Conservation (phyloP, 1,140 invertebrate genomes). For the Rhysida immarginata region DNA sequence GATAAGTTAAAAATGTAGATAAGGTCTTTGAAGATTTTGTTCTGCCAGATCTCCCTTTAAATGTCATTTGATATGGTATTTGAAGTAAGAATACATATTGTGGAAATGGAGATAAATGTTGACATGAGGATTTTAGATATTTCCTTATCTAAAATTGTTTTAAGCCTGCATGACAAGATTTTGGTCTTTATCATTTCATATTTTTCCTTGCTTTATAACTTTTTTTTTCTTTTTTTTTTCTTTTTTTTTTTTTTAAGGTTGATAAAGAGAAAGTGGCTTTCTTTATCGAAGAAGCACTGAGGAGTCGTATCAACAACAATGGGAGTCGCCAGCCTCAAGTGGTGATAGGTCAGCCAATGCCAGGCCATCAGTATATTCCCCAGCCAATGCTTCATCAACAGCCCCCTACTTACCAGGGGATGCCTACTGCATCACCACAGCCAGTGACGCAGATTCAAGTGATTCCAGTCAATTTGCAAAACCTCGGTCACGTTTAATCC, state of each 20-base stretch:
- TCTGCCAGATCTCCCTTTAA: too few relatives aligned
- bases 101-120: too few relatives aligned
- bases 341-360: constrained; percentile 5
- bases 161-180: too few relatives aligned
- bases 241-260: constrained; percentile 30
- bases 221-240: background rate
- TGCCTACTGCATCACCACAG: background rate
- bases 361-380: constrained; percentile 1
- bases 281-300: constrained; percentile 53
- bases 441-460: background rate
- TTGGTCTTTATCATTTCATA: too few relatives aligned
- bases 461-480: background rate
- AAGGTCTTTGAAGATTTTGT: too few relatives aligned
- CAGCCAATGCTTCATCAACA: background rate
- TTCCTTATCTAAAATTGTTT: too few relatives aligned
- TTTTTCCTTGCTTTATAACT: too few relatives aligned
- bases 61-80: too few relatives aligned
- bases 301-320: constrained; percentile 17
- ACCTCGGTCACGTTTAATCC: background rate
- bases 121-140: too few relatives aligned
- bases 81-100: too few relatives aligned
- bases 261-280: constrained; percentile 53
- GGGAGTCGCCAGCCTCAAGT: constrained; percentile 4
- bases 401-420: background rate
- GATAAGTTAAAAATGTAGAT: too few relatives aligned